A percentile compares a stretch with the other conserved stretches of the same genome.
Conservation (phyloP, 2,888 invertebrate genomes). For the Pandemis heparana region DNA sequence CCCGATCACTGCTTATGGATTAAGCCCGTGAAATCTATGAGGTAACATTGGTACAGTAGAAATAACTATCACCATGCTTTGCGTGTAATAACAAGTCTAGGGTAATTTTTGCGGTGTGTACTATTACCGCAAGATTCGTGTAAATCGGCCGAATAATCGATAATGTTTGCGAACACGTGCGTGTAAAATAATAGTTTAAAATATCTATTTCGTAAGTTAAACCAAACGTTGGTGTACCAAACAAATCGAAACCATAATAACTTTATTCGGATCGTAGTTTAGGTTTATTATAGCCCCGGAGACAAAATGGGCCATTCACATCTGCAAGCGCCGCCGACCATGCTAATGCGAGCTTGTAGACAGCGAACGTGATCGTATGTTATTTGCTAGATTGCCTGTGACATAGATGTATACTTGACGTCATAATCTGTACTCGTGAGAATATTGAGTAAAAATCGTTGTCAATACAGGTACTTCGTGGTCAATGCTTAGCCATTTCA, state of each 20-base stretch:
- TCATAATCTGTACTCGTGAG: too few species aligned
- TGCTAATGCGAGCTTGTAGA: neutral
- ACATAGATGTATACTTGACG: neutral
- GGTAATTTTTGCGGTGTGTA: slow-evolving; percentile 9
- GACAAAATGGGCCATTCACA: slow-evolving; percentile 2
- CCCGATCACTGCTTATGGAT: too few species aligned
- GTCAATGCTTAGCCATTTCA: neutral
- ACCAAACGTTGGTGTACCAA: neutral
- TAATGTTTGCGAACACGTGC: slow-evolving; percentile 28
- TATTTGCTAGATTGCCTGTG: neutral
- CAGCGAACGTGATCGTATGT: slow-evolving; percentile 1
- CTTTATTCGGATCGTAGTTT: slow-evolving; percentile 8
- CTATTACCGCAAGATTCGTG: slow-evolving; percentile 15
- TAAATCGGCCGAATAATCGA: slow-evolving; percentile 21
- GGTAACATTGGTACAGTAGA: slow-evolving; percentile 1
- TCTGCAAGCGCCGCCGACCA: neutral
- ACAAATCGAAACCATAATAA: neutral
- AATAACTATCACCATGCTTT: slow-evolving; percentile 19
- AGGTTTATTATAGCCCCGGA: neutral
- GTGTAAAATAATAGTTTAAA: slow-evolving; percentile 16
- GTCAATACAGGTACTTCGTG: neutral
- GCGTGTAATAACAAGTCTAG: slow-evolving; percentile 13
- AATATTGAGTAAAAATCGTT: neutral
- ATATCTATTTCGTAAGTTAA: slow-evolving; percentile 6
- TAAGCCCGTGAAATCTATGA: slow-evolving; percentile 7